Conservation (phyloP, 2,888 invertebrate genomes). For the Shargacucullia verbasci region DNA sequence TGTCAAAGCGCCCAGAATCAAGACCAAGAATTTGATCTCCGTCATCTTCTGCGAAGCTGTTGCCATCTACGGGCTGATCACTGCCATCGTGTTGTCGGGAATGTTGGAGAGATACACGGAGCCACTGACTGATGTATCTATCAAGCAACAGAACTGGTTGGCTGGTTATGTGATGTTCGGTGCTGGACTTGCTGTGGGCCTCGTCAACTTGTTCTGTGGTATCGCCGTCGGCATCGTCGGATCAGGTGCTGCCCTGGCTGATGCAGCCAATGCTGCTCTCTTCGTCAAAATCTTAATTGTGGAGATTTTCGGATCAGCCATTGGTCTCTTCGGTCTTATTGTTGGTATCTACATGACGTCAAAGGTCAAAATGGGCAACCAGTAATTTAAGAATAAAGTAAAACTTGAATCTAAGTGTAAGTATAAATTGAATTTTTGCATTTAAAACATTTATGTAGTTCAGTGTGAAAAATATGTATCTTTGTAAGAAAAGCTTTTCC, state of each 20-base stretch:
- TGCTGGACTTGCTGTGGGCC: conserved; percentile 97
- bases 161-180: conserved; percentile 99
- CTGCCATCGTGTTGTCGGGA: conserved; percentile 98
- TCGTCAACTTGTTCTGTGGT: conserved; percentile 98
- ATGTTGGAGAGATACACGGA: conserved; percentile 91
- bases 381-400: conserved; percentile 78
- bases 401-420: conserved; percentile 82
- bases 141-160: conserved; percentile 92
- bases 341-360: conserved; percentile 98
- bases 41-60: conserved; percentile 99
- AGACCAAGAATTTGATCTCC: conserved; percentile 99
- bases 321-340: conserved; percentile 99
- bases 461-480: conserved; percentile 13
- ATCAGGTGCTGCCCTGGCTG: conserved; percentile 99
- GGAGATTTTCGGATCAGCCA: conserved; percentile 99
- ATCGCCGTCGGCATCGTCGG: conserved; percentile 99
- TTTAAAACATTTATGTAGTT: conserved; percentile 27
- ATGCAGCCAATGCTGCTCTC: conserved; percentile 98
- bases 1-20: conserved; percentile 99
- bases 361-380: conserved; percentile 94
- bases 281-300: conserved; percentile 99
- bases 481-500: neutral
- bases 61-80: conserved; percentile 99
- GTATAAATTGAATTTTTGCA: conserved; percentile 63
- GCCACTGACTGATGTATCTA: conserved; percentile 70